These are phyloP conservation scores for Pantelozetes paolii DNA, from an alignment of 2,888 invertebrate genomes.

Conservation along the genomic window DNA sequence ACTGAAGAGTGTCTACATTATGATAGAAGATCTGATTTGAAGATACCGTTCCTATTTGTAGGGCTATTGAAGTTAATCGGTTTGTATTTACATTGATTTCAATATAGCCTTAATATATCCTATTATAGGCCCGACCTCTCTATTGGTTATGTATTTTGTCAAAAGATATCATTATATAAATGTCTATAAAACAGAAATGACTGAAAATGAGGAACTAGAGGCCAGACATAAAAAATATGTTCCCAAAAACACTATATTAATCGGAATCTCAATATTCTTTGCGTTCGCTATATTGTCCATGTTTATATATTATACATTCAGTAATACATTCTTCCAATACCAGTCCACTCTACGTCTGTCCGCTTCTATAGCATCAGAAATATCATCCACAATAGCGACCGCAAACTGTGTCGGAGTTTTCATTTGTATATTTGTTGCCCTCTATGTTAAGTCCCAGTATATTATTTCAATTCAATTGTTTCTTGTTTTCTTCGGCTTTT, in stretches of 20 bases:
- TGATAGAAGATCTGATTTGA: too few species aligned
- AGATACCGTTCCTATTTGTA: background rate
- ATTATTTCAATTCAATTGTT: slow-evolving; percentile 20
- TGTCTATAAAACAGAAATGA: background rate
- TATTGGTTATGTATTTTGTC: background rate
- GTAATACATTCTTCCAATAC: slow-evolving; percentile 27
- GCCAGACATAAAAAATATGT: background rate
- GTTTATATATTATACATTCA: slow-evolving; percentile 18
- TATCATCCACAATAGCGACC: background rate
- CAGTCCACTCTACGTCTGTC: background rate
- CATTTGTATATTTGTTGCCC: slow-evolving; percentile 18
- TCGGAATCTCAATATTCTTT: background rate
- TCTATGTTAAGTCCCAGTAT: slow-evolving; percentile 25
- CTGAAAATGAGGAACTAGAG: background rate
- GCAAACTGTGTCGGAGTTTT: background rate
- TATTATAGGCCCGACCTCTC: background rate
- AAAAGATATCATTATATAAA: background rate
- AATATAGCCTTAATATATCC: background rate
- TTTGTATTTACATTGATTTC: background rate
- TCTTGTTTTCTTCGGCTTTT: background rate
- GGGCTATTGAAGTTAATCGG: background rate
- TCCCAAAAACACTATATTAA: background rate
- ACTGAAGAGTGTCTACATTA: too few species aligned
- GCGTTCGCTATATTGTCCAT: slow-evolving; percentile 14
- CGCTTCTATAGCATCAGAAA: slow-evolving; percentile 7